These are phyloP conservation scores for Eunapius fragilis DNA, from an alignment of 37 sponge, comb jelly and placozoan genomes.

Conservation along the genomic window DNA sequence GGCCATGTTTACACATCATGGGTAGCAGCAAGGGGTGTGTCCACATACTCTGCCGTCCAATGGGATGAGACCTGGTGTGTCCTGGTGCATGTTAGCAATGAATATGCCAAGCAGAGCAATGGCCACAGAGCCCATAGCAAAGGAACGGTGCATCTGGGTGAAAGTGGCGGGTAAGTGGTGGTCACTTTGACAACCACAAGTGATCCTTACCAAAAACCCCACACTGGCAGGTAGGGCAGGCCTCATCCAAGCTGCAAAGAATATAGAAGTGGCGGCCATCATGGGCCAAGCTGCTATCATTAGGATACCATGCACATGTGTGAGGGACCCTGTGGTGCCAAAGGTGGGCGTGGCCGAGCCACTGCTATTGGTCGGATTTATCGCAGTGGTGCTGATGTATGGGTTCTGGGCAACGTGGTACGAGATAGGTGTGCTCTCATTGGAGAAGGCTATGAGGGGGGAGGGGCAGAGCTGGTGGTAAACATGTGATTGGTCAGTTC, in stretches of 20 bases:
- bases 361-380: too few relatives aligned
- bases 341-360: too few relatives aligned
- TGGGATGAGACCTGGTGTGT: constrained; percentile 10
- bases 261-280: constrained; percentile 23
- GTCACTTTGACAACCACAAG: background rate
- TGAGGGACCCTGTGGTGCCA: too few relatives aligned
- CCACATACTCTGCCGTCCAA: background rate
- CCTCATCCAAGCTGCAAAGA: constrained; percentile 53
- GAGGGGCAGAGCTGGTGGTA: too few relatives aligned
- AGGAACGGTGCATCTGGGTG: constrained; percentile 18
- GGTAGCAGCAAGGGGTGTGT: too few relatives aligned
- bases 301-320: constrained; percentile 11
- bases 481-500: too few relatives aligned
- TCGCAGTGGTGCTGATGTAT: too few relatives aligned
- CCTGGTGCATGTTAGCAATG: constrained; percentile 1
- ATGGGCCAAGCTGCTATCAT: constrained; percentile 36
- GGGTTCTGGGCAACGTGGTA: too few relatives aligned
- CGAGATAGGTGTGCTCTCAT: too few relatives aligned
- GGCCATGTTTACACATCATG: too few relatives aligned
- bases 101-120: constrained; percentile 29
- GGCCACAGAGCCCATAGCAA: constrained; percentile 30
- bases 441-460: too few relatives aligned
- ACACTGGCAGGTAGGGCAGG: constrained; percentile 26
- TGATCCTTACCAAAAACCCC: constrained; percentile 31
- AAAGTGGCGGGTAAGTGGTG: background rate